Conservation (phyloP, 2,113 vertebrate genomes). For the Calidris pugnax region DNA sequence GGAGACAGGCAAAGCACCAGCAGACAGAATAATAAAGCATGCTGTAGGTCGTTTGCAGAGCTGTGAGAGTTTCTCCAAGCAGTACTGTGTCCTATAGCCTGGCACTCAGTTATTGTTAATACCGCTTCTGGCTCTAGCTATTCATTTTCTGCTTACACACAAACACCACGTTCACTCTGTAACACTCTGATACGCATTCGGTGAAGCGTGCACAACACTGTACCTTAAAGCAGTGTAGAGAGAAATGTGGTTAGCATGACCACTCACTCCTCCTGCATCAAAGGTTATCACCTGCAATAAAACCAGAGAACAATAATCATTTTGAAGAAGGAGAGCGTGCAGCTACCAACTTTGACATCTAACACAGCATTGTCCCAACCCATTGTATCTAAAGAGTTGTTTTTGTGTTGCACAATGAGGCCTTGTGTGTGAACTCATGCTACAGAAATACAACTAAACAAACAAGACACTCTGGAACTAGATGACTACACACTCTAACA, state of each 20-base stretch:
- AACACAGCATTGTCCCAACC: not conserved
- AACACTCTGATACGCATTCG: not conserved
- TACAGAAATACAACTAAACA: slow-evolving; percentile 28
- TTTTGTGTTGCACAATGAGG: slow-evolving; percentile 12
- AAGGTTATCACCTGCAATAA: slow-evolving; percentile 91
- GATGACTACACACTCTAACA: not conserved
- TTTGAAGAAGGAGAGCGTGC: not conserved
- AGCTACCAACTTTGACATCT: not conserved
- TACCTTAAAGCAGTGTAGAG: slow-evolving; percentile 88
- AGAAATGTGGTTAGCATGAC: slow-evolving; percentile 89
- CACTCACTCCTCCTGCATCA: slow-evolving; percentile 88
- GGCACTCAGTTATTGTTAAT: not conserved
- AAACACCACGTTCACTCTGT: not conserved
- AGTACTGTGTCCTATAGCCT: not conserved
- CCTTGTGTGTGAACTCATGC: not conserved
- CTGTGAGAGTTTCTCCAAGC: not conserved
- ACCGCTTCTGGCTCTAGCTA: not conserved
- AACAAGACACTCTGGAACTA: not conserved
- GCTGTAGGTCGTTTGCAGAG: not conserved
- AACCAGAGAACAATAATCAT: not conserved
- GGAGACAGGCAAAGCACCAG: not conserved
- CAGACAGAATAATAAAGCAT: not conserved
- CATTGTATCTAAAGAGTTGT: not conserved
- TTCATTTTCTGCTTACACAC: not conserved
- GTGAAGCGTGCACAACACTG: not conserved